phyloP scores from a whole-genome alignment of 2,113 vertebrate genomes.

The Nematolebias whitei region DNA sequence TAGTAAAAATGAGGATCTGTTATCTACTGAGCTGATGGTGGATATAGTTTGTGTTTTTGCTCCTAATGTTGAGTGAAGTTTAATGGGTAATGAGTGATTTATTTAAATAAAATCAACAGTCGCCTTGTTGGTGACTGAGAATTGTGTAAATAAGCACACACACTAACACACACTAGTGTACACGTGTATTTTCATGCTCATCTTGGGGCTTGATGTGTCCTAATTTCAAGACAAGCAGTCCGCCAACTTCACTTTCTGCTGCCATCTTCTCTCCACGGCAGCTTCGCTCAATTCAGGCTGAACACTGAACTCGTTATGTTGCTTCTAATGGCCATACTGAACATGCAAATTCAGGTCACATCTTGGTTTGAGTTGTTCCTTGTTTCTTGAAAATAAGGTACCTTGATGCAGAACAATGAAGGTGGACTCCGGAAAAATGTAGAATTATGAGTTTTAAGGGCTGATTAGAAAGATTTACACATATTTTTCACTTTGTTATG shows the following conservation, averaged over 20 bases:
- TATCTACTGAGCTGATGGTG: no score
- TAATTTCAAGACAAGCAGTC: constrained; percentile 6
- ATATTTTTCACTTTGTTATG: background rate
- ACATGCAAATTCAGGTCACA: constrained; percentile 3
- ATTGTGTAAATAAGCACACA: constrained; percentile 3
- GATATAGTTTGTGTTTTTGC: no score
- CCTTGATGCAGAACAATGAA: background rate
- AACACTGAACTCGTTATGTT: background rate
- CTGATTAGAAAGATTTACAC: background rate
- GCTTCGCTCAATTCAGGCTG: background rate
- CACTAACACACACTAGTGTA: background rate
- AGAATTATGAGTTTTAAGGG: no score
- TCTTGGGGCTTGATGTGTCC: background rate
- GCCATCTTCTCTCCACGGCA: background rate
- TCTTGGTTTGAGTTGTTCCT: constrained; percentile 1
- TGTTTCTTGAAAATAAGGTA: background rate
- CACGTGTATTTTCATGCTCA: background rate
- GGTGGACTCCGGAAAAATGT: background rate
- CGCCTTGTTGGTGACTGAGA: background rate
- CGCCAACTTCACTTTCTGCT: background rate
- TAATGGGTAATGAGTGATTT: no score
- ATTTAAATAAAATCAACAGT: background rate
- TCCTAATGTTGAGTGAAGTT: no score
- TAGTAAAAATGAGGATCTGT: no score
- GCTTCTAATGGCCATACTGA: background rate